Percentiles rank a stretch among this genome's conserved stretches.
phyloP scores from a whole-genome alignment of 2,113 vertebrate genomes.

The Amphiprion percula region DNA sequence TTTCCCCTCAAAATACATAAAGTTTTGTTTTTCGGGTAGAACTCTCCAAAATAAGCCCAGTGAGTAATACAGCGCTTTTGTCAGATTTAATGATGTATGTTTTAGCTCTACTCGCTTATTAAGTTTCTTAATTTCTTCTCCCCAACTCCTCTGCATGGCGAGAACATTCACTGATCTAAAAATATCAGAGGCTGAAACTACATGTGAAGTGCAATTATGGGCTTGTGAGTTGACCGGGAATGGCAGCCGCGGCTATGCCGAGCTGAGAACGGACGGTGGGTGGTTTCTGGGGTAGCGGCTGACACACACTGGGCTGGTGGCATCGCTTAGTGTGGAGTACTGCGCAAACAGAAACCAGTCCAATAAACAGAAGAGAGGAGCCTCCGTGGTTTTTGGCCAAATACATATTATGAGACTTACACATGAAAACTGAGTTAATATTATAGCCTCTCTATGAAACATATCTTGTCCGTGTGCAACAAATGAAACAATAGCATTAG shows the following conservation, averaged over 20 bases:
- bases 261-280: constrained; percentile 75
- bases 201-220: constrained; percentile 83
- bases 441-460: constrained; percentile 4
- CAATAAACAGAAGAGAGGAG: constrained; percentile 58
- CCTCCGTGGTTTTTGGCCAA: constrained; percentile 26
- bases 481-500: not conserved
- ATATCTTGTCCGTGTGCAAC: not conserved
- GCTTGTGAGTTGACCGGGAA: constrained; percentile 74
- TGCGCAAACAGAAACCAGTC: constrained; percentile 59
- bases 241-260: constrained; percentile 66
- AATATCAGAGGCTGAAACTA: constrained; percentile 75
- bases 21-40: constrained; percentile 62
- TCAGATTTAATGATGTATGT: constrained; percentile 82
- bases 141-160: constrained; percentile 61
- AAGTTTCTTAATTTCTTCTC: constrained; percentile 83
- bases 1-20: constrained; percentile 72
- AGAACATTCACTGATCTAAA: constrained; percentile 81
- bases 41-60: constrained; percentile 72
- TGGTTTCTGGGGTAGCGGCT: constrained; percentile 77
- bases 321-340: constrained; percentile 46
- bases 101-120: constrained; percentile 80
- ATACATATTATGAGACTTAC: constrained; percentile 10
- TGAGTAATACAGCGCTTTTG: constrained; percentile 63
- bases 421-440: constrained; percentile 22
- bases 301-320: constrained; percentile 65